Conservation (phyloP, 2,797 vertebrate species). For the Urophycis tenuis region DNA sequence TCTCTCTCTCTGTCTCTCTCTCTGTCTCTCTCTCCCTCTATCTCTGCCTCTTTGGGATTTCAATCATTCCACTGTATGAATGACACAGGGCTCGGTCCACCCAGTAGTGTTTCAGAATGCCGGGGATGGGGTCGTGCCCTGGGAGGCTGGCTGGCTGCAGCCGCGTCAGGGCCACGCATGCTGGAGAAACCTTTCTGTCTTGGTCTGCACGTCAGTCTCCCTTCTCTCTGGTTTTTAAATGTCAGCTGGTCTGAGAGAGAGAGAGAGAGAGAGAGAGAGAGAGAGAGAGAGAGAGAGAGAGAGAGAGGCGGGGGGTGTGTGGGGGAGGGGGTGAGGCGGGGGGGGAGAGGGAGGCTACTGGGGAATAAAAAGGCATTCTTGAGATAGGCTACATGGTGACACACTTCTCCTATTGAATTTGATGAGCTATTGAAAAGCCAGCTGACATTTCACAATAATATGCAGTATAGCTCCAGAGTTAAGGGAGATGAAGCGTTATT, state of each 20-base stretch:
- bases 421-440: slow-evolving; percentile 65
- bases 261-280: background rate
- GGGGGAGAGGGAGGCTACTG: slow-evolving; percentile 7
- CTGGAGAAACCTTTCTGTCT: slow-evolving; percentile 49
- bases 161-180: slow-evolving; percentile 40
- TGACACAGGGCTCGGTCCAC: slow-evolving; percentile 45
- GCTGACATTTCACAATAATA: slow-evolving; percentile 70
- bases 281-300: slow-evolving; percentile 27
- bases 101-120: slow-evolving; percentile 47
- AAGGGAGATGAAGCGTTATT: slow-evolving; percentile 62
- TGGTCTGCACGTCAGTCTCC: slow-evolving; percentile 46
- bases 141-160: slow-evolving; percentile 36
- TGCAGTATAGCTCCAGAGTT: slow-evolving; percentile 57
- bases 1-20: slow-evolving; percentile 18
- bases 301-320: too few relatives aligned
- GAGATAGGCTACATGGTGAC: slow-evolving; percentile 51
- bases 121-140: slow-evolving; percentile 54
- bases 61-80: slow-evolving; percentile 28
- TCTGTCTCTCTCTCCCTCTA: slow-evolving; percentile 11
- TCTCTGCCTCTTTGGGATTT: slow-evolving; percentile 8
- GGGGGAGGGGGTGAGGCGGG: background rate
- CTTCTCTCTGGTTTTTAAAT: slow-evolving; percentile 55
- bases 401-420: slow-evolving; percentile 57
- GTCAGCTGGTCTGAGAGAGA: slow-evolving; percentile 55
- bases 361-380: slow-evolving; percentile 53